Percentiles rank a stretch among this genome's conserved stretches.
Conservation (phyloP, 2,888 invertebrate species). For the Erynnis tages region DNA sequence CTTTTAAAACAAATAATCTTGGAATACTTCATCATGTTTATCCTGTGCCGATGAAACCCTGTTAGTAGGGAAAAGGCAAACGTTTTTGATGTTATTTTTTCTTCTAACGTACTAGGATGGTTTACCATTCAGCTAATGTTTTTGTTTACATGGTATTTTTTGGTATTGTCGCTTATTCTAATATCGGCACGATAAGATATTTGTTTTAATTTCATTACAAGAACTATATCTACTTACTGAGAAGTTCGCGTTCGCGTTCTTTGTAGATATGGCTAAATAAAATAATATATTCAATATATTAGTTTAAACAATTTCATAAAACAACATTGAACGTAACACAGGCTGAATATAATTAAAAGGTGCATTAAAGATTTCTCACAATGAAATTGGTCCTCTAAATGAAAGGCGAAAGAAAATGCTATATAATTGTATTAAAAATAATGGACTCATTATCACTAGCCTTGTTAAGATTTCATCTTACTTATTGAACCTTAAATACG, state of each 20-base stretch:
- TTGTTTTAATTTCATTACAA: too few species aligned
- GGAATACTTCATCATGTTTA: not conserved
- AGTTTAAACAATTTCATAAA: not conserved
- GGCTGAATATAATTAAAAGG: not conserved
- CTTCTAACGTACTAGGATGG: too few species aligned
- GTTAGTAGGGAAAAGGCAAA: too few species aligned
- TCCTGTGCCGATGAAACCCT: too few species aligned
- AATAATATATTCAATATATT: not conserved
- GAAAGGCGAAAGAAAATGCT: conserved; percentile 12
- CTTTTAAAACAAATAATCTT: conserved; percentile 39
- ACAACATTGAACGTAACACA: not conserved
- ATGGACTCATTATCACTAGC: conserved; percentile 21
- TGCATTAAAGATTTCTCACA: not conserved
- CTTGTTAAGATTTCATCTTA: conserved; percentile 11
- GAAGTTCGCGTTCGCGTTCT: too few species aligned
- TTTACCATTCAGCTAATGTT: too few species aligned
- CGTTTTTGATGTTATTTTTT: too few species aligned
- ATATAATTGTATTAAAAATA: conserved; percentile 22
- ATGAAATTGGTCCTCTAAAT: not conserved
- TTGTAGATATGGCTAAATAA: too few species aligned
- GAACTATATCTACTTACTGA: too few species aligned
- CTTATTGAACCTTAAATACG: conserved; percentile 20
- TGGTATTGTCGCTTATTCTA: too few species aligned
- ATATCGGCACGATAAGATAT: too few species aligned
- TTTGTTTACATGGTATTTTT: too few species aligned